These are phyloP conservation scores for Nymphalis polychloros DNA, from an alignment of 2,888 invertebrate species.

Conservation along the genomic window DNA sequence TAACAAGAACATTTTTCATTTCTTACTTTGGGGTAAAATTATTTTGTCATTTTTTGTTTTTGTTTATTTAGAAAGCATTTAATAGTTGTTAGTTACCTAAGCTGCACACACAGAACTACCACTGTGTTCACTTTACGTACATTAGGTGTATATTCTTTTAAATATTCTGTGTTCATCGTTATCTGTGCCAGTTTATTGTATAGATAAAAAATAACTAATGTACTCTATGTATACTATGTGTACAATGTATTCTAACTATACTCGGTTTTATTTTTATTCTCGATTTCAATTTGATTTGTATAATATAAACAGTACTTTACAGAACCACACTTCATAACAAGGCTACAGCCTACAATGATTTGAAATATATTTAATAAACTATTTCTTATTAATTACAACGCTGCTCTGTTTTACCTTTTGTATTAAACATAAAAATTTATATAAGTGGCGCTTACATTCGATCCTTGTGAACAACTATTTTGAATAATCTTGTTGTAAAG, in stretches of 20 bases:
- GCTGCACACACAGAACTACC: constrained; percentile 68
- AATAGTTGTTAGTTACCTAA: constrained; percentile 50
- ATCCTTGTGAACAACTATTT: not conserved
- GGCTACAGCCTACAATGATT: not conserved
- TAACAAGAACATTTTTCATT: constrained; percentile 23
- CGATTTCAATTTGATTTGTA: not conserved
- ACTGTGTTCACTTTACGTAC: constrained; percentile 64
- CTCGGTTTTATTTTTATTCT: not conserved
- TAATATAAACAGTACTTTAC: not conserved
- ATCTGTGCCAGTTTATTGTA: not conserved
- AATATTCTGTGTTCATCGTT: constrained; percentile 13
- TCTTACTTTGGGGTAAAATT: constrained; percentile 1
- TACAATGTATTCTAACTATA: not conserved
- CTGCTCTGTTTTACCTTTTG: not conserved
- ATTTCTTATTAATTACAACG: not conserved
- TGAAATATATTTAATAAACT: not conserved
- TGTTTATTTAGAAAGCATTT: constrained; percentile 52
- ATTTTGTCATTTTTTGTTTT: not conserved
- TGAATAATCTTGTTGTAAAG: not conserved
- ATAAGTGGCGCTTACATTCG: not conserved
- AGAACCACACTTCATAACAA: not conserved
- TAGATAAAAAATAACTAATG: not conserved
- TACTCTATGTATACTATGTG: too few relatives aligned
- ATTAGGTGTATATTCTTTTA: constrained; percentile 13
- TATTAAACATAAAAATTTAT: not conserved